Percentiles rank a stretch among this genome's conserved stretches.
phyloP scores from a whole-genome alignment of 23 tunicate genomes.

The Botrylloides violaceus region DNA sequence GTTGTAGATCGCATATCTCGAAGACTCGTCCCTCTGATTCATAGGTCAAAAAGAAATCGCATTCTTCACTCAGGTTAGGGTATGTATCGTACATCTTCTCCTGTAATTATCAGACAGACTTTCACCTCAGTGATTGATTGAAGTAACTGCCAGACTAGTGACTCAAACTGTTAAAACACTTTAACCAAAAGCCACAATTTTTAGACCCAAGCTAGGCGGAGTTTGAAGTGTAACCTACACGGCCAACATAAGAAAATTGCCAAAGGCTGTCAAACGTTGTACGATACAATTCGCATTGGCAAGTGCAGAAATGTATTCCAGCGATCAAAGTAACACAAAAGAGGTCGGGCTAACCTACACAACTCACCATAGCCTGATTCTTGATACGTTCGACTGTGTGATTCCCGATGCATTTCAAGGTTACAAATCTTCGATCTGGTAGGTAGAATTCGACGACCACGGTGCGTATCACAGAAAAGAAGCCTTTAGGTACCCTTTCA shows the following conservation, averaged over 20 bases:
- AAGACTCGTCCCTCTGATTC: constrained; percentile 28
- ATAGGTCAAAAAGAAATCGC: constrained; percentile 49
- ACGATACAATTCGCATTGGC: too few species aligned
- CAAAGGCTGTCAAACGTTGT: too few species aligned
- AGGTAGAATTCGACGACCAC: constrained; percentile 52
- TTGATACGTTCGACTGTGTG: constrained; percentile 86
- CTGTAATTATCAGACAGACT: too few species aligned
- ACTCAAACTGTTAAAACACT: too few species aligned
- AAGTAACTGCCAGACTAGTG: too few species aligned
- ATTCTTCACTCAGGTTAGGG: constrained; percentile 27
- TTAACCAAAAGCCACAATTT: too few species aligned
- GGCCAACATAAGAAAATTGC: too few species aligned
- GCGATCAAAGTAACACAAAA: too few species aligned
- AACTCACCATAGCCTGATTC: constrained; percentile 50
- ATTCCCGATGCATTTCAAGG: constrained; percentile 76
- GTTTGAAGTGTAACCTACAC: too few species aligned
- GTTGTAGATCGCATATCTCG: constrained; percentile 79
- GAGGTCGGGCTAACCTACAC: too few species aligned
- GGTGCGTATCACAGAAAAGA: constrained; percentile 68
- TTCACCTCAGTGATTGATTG: too few species aligned
- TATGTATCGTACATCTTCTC: constrained; percentile 44
- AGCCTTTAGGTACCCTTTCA: constrained; percentile 51
- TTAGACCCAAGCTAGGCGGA: background rate
- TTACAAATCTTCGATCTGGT: constrained; percentile 33
- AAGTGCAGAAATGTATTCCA: too few species aligned